Percentiles rank a stretch among this genome's conserved stretches.
phyloP scores from a whole-genome alignment of 2,113 vertebrate species.

The Odocoileus virginianus region DNA sequence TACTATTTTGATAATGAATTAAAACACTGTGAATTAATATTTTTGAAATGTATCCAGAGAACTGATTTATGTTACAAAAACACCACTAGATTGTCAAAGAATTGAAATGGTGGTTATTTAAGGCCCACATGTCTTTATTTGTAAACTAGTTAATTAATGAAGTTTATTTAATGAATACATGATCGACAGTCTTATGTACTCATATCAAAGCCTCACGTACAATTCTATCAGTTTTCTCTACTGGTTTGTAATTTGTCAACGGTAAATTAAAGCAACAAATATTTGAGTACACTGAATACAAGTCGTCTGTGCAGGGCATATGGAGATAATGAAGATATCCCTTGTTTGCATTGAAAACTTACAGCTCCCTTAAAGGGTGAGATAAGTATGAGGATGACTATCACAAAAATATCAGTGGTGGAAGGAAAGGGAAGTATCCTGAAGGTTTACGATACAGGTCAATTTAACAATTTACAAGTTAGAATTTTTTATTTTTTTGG shows the following conservation, averaged over 20 bases:
- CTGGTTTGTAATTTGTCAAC: slow-evolving; percentile 3
- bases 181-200: slow-evolving; percentile 33
- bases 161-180: slow-evolving; percentile 41
- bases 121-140: slow-evolving; percentile 40
- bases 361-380: neutral
- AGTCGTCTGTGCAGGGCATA: neutral
- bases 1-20: slow-evolving; percentile 34
- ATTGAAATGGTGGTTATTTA: slow-evolving; percentile 53
- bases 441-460: slow-evolving; percentile 35
- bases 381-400: neutral
- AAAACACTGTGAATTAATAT: slow-evolving; percentile 43
- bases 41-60: slow-evolving; percentile 53
- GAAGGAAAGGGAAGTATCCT: neutral
- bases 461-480: slow-evolving; percentile 38
- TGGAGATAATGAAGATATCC: neutral
- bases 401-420: neutral
- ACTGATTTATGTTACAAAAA: slow-evolving; percentile 47
- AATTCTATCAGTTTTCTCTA: slow-evolving; percentile 37
- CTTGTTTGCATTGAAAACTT: neutral
- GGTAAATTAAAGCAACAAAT: slow-evolving; percentile 25
- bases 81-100: slow-evolving; percentile 27
- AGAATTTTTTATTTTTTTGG: neutral
- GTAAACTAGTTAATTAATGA: slow-evolving; percentile 45
- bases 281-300: neutral
- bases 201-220: slow-evolving; percentile 19